A percentile compares a stretch with the other conserved stretches of the same genome.
Conservation (phyloP, 2,888 invertebrate species). For the Heliconius erato region DNA sequence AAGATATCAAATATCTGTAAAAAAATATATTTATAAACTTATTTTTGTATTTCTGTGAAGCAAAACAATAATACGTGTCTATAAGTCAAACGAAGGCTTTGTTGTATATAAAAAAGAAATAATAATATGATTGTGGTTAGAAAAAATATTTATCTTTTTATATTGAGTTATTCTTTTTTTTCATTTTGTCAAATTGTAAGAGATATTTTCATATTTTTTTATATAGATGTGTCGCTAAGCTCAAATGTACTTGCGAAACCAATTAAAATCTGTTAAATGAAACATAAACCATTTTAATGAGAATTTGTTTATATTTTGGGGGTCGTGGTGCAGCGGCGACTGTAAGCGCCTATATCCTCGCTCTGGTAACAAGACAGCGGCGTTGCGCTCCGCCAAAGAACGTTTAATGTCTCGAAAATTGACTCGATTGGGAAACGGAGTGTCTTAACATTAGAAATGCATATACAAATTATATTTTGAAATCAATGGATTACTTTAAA, state of each 20-base stretch:
- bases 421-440: no score
- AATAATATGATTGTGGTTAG: not conserved
- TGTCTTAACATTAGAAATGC: no score
- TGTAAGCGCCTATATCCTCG: no score
- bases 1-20: conserved; percentile 16
- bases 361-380: no score
- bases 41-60: not conserved
- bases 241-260: not conserved
- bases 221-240: not conserved
- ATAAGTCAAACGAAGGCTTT: conserved; percentile 8
- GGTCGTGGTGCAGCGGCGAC: no score
- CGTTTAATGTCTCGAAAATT: no score
- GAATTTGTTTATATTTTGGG: no score
- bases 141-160: not conserved
- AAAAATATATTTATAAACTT: conserved; percentile 1
- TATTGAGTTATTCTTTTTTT: not conserved
- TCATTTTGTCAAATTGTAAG: not conserved
- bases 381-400: no score
- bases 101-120: conserved; percentile 1
- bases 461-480: no score
- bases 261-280: not conserved
- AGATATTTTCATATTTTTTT: no score
- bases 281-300: not conserved
- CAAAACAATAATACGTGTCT: conserved; percentile 5
- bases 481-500: no score